Evolutionary conservation across 1,140 invertebrate species (phyloP).

Genomic region (Halesus radiatus): DNA sequence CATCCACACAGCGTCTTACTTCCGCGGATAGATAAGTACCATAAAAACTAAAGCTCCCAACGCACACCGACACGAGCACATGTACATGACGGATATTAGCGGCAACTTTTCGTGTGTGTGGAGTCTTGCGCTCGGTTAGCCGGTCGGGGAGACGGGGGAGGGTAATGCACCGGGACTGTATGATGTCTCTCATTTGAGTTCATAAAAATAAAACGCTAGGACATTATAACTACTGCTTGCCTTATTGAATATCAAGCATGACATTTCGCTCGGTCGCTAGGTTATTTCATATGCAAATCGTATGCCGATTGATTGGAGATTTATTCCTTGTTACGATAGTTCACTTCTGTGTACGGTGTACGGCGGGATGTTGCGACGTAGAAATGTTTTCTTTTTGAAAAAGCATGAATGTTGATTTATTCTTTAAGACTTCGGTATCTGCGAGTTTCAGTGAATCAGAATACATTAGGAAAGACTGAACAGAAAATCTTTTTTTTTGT

Average conservation of each 20-base stretch:
- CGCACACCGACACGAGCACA: constrained; percentile 27
- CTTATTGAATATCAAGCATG: constrained; percentile 38
- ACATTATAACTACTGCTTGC: constrained; percentile 34
- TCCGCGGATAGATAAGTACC: background rate
- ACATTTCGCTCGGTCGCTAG: background rate
- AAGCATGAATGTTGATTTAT: too few species aligned
- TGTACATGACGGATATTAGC: constrained; percentile 44
- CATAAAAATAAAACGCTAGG: constrained; percentile 38
- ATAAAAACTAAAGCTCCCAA: constrained; percentile 5
- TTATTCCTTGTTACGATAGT: constrained; percentile 5
- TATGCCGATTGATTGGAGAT: constrained; percentile 3
- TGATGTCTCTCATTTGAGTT: constrained; percentile 41
- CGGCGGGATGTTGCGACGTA: too few species aligned
- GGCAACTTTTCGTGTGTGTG: constrained; percentile 38
- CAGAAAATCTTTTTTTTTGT: too few species aligned
- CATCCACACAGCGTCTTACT: constrained; percentile 51
- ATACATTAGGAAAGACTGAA: too few species aligned
- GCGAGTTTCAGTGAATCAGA: too few species aligned
- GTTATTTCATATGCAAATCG: constrained; percentile 32
- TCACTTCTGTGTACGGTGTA: background rate
- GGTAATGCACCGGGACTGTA: constrained; percentile 39
- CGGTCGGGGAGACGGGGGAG: background rate
- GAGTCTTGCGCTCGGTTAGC: background rate
- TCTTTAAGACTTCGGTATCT: too few species aligned
- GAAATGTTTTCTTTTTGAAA: too few species aligned